These are phyloP conservation scores for Drosophila jambulina DNA, from an alignment of 1,140 invertebrate species.

Conservation along the genomic window DNA sequence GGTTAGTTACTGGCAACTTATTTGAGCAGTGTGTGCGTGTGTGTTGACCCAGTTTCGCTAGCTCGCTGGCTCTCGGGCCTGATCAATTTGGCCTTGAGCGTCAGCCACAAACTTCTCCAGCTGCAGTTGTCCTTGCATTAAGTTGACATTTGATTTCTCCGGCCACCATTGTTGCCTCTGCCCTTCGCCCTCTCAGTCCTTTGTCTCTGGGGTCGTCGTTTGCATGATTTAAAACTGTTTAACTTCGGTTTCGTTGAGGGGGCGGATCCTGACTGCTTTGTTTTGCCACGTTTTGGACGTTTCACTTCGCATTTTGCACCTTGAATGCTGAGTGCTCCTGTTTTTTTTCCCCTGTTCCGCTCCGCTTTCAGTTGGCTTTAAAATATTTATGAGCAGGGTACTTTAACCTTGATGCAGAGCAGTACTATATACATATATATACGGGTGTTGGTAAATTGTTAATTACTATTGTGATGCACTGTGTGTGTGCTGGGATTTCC, in stretches of 20 bases:
- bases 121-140: conserved; percentile 61
- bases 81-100: conserved; percentile 63
- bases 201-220: conserved; percentile 35
- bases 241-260: conserved; percentile 39
- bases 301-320: conserved; percentile 44
- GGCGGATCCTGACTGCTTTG: conserved; percentile 16
- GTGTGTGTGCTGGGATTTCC: conserved; percentile 13
- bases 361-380: conserved; percentile 41
- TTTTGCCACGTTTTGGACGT: conserved; percentile 34
- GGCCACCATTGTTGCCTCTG: conserved; percentile 26
- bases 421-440: background rate
- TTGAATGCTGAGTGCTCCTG: conserved; percentile 40
- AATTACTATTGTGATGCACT: conserved; percentile 72
- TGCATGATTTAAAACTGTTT: conserved; percentile 65
- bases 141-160: conserved; percentile 64
- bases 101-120: conserved; percentile 48
- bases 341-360: background rate
- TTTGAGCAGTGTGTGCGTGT: conserved; percentile 33
- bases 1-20: conserved; percentile 62
- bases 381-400: conserved; percentile 49
- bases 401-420: conserved; percentile 55
- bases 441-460: conserved; percentile 50
- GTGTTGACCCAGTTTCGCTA: conserved; percentile 52
- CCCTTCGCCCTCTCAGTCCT: background rate
- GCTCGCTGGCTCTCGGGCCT: conserved; percentile 48